phyloP scores from a whole-genome alignment of 1,140 invertebrate genomes.

The Gonioctena quinquepunctata region DNA sequence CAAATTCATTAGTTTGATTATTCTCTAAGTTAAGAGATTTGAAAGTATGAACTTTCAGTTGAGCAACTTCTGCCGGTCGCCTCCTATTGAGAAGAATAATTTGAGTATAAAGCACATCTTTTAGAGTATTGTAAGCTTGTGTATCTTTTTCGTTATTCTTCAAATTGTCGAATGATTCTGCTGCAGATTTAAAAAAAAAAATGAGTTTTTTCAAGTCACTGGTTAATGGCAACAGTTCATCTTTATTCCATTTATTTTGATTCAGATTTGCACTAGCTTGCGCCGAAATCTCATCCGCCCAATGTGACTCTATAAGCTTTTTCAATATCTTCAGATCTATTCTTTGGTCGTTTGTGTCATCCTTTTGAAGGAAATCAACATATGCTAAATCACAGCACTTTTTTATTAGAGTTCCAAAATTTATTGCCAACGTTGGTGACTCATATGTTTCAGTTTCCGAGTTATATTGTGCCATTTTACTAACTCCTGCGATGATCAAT shows the following conservation, averaged over 20 bases:
- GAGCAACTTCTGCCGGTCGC: slow-evolving; percentile 15
- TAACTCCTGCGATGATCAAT: background rate
- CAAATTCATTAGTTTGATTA: slow-evolving; percentile 23
- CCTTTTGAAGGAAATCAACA: slow-evolving; percentile 6
- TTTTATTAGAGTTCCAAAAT: slow-evolving; percentile 17
- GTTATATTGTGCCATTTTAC: slow-evolving; percentile 16
- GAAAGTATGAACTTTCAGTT: slow-evolving; percentile 13
- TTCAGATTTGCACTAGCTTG: slow-evolving; percentile 34
- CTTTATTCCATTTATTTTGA: slow-evolving; percentile 36
- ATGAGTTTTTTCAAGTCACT: slow-evolving; percentile 20
- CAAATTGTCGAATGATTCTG: no score
- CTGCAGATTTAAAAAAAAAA: no score
- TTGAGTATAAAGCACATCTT: slow-evolving; percentile 40
- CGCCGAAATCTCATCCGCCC: slow-evolving; percentile 40
- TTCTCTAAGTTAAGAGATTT: slow-evolving; percentile 21
- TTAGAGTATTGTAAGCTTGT: slow-evolving; percentile 36
- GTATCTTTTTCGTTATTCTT: no score
- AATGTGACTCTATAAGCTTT: slow-evolving; percentile 12
- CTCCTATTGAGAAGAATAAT: slow-evolving; percentile 14
- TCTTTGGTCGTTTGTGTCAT: background rate
- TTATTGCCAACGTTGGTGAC: slow-evolving; percentile 10
- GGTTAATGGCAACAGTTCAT: slow-evolving; percentile 36
- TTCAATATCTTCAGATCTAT: slow-evolving; percentile 12
- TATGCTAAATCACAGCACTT: slow-evolving; percentile 19
- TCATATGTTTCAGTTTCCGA: slow-evolving; percentile 2